Conservation (phyloP, 2,888 invertebrate genomes). For the Gari tellinella region DNA sequence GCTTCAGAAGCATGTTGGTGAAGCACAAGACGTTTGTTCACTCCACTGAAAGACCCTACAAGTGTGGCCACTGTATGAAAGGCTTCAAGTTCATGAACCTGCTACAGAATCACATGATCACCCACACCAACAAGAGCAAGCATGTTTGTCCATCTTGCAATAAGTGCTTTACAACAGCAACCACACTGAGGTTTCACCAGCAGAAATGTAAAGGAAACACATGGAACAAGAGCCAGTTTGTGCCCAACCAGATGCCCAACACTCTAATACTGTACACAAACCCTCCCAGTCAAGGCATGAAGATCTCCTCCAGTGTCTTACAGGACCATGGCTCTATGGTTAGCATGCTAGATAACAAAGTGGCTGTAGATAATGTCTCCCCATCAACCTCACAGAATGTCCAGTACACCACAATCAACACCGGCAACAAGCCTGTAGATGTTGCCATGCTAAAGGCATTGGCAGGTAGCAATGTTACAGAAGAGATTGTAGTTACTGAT, state of each 20-base stretch:
- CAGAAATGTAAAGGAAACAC: conserved; percentile 60
- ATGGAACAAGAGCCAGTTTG: neutral
- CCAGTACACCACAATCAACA: conserved; percentile 1
- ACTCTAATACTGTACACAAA: conserved; percentile 17
- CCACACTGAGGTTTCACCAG: conserved; percentile 62
- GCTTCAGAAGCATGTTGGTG: conserved; percentile 67
- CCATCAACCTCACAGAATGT: neutral
- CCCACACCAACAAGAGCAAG: conserved; percentile 68
- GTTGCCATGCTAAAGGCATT: neutral
- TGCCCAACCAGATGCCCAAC: neutral
- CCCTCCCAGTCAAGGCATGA: neutral
- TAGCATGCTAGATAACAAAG: neutral
- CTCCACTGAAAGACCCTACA: conserved; percentile 64
- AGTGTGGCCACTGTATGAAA: conserved; percentile 68
- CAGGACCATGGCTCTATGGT: neutral
- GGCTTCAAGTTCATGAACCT: conserved; percentile 69
- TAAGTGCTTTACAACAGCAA: conserved; percentile 59
- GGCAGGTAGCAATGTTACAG: neutral
- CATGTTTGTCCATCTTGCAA: conserved; percentile 62
- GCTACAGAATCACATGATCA: conserved; percentile 65
- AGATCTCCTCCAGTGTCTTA: neutral
- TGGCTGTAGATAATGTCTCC: neutral
- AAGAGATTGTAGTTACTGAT: neutral
- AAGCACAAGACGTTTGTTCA: conserved; percentile 72
- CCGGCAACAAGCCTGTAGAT: neutral